These are phyloP conservation scores for Macaria liturata DNA, from an alignment of 2,888 invertebrate species.

Conservation along the genomic window DNA sequence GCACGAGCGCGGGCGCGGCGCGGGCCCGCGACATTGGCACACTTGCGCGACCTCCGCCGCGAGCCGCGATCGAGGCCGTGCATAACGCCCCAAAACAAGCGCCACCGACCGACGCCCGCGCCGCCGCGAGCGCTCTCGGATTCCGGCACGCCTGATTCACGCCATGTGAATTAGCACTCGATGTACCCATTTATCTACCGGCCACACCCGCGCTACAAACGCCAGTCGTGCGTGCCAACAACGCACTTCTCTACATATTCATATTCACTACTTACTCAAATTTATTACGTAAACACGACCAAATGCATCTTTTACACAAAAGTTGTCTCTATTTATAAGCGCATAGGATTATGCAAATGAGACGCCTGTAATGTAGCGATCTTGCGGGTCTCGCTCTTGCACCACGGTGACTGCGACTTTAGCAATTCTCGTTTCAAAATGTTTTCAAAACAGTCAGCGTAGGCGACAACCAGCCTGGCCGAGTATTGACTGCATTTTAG, in stretches of 20 bases:
- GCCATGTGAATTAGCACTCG: conserved; percentile 59
- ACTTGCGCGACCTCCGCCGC: conserved; percentile 74
- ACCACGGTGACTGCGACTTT: conserved; percentile 66
- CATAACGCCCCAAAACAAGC: conserved; percentile 74
- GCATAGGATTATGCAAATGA: conserved; percentile 78
- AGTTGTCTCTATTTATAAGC: conserved; percentile 58
- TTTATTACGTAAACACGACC: conserved; percentile 40
- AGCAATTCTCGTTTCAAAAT: conserved; percentile 76
- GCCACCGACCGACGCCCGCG: conserved; percentile 32
- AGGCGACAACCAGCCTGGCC: conserved; percentile 59
- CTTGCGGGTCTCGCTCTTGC: conserved; percentile 76
- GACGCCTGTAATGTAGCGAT: conserved; percentile 68
- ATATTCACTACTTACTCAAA: conserved; percentile 29
- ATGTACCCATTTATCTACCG: conserved; percentile 54
- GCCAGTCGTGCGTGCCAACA: conserved; percentile 58
- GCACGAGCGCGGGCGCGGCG: conserved; percentile 61
- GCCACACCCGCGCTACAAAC: conserved; percentile 59
- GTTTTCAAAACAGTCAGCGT: conserved; percentile 73
- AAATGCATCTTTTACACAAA: conserved; percentile 52
- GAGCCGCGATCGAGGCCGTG: conserved; percentile 72
- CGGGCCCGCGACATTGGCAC: conserved; percentile 76
- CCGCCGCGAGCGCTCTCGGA: conserved; percentile 41
- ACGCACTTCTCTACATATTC: conserved; percentile 45
- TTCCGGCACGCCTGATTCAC: conserved; percentile 78
- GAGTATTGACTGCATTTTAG: conserved; percentile 45